Conservation (phyloP, 2,113 vertebrate species). For the Corythornis vintsioides region DNA sequence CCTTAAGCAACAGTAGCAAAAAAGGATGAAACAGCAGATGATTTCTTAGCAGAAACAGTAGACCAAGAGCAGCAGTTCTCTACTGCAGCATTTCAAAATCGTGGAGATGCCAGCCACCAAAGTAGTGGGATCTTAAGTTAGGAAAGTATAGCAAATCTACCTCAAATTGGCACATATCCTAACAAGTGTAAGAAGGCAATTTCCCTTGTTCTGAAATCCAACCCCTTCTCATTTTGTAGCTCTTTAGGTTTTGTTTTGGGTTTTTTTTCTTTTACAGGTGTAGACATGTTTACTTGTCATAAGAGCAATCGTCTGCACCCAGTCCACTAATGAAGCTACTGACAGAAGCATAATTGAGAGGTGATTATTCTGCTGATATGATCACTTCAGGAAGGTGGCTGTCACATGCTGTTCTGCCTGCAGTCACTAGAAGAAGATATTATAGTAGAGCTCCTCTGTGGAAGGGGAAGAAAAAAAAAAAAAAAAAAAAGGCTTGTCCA, state of each 20-base stretch:
- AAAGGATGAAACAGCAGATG: constrained; percentile 12
- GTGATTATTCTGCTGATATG: background rate
- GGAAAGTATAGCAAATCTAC: background rate
- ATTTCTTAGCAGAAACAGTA: constrained; percentile 39
- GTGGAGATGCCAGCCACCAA: background rate
- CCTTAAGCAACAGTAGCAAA: constrained; percentile 21
- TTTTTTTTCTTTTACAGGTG: background rate
- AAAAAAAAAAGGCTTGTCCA: background rate
- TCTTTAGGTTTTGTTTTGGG: background rate
- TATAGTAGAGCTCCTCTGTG: background rate
- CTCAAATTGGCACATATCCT: background rate
- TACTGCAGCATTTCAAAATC: background rate
- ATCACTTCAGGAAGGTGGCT: background rate
- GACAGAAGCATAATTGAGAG: background rate
- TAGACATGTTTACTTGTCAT: background rate
- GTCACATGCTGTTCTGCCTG: background rate
- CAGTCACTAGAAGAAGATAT: background rate
- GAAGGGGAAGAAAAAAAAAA: background rate
- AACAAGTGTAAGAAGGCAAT: background rate
- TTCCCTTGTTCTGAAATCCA: background rate
- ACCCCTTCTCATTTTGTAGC: background rate
- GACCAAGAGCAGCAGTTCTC: constrained; percentile 5
- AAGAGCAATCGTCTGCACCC: background rate
- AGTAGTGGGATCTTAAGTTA: background rate
- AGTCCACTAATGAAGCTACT: background rate